Conservation (phyloP, 2,888 invertebrate species). For the Odontocerum albicorne region DNA sequence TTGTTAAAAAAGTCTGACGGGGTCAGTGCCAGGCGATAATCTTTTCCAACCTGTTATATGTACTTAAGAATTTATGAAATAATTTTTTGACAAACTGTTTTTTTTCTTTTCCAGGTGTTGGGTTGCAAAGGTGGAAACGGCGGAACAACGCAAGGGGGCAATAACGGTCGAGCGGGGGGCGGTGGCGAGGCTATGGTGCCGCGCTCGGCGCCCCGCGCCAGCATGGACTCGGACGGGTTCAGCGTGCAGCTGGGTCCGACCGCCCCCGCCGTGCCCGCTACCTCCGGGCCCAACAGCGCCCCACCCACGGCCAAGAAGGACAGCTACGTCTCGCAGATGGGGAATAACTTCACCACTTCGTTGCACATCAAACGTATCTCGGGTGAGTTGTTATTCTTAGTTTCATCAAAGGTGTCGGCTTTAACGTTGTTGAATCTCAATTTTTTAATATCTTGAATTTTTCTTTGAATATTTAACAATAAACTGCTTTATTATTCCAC, state of each 20-base stretch:
- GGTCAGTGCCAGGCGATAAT: too few relatives aligned
- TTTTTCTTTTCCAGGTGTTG: constrained; percentile 40
- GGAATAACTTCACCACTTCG: constrained; percentile 57
- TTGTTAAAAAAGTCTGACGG: too few relatives aligned
- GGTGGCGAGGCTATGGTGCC: constrained; percentile 40
- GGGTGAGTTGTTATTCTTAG: too few relatives aligned
- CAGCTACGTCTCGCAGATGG: constrained; percentile 59
- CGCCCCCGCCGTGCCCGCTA: constrained; percentile 40
- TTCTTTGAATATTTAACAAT: too few relatives aligned
- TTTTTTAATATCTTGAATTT: too few relatives aligned
- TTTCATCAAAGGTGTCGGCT: too few relatives aligned
- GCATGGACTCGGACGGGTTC: constrained; percentile 55
- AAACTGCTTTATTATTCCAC: too few relatives aligned
- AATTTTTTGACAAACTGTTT: too few relatives aligned
- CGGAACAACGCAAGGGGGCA: constrained; percentile 43
- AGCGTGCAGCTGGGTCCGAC: constrained; percentile 47
- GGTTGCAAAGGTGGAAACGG: constrained; percentile 41
- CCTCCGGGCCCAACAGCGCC: constrained; percentile 53
- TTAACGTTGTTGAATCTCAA: too few relatives aligned
- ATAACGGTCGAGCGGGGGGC: constrained; percentile 45
- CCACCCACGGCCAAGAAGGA: constrained; percentile 58
- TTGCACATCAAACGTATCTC: constrained; percentile 57
- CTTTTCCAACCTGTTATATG: too few relatives aligned
- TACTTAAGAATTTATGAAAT: too few relatives aligned
- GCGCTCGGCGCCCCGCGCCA: constrained; percentile 49